Evolutionary conservation across 2,113 vertebrate species (phyloP), one percentile per base, ranked within the genome.

Genomic region (Trinectes maculatus): DNA sequence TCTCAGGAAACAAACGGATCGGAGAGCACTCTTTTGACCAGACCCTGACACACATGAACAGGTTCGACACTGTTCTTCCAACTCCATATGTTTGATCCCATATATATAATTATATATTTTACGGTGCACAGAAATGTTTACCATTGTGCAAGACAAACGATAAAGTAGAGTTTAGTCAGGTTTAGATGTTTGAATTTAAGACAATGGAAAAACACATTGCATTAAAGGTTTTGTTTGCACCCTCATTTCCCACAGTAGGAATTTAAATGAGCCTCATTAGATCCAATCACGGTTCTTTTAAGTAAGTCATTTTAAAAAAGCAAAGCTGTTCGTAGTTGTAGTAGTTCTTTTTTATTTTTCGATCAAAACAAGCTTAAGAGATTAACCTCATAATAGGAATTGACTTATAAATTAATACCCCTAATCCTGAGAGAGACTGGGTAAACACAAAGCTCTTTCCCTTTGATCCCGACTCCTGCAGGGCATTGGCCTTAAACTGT

Each of bases 21-120:
- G 98, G 97, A 67, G 96, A 98, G 79, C 98, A 98, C 66, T 98
- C 95, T 2, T 98, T 98, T 85, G 98, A 99, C 91, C 98, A 99
- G 87, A 98, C 96, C 2, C 91, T 99, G 80, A 98, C 98, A 77
- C 96, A 99, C 85, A 98, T 98, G 96, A 99, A 99, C 92, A 97
- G 98, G 97, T 98, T 87, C 5, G 22, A 33, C 40, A 29, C 10
- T 13, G 5, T 13, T 1, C 7, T 25, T 19, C 15, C 2, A 10
- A 39, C 10, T 25, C 7, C 3, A 1, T 11, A 19, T 0, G 6
- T 43, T 40, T 46, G 4, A 29, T 7, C 24, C n/a, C 9, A 8
- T 8, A 4, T 8, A 13, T 54, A 37, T 36, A 9, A 16, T 8
- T 15, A n/a, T 5, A 63, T 19, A 29, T 7, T 25, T 18, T 13